These are phyloP conservation scores for Harpagoxenus sublaevis DNA, from an alignment of 2,888 invertebrate genomes.

Conservation along the genomic window DNA sequence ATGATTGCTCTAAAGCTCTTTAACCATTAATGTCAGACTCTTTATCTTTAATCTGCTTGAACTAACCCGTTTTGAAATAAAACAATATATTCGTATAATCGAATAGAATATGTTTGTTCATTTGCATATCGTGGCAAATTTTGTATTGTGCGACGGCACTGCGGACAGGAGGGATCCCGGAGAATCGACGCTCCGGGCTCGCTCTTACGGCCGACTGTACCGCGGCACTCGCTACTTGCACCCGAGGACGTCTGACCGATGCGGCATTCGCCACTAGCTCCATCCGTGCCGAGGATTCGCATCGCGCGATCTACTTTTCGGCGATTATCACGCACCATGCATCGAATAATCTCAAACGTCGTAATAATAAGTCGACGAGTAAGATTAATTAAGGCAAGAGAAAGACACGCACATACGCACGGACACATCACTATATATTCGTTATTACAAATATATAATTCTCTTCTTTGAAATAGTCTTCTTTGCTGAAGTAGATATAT, in stretches of 20 bases:
- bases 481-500: neutral
- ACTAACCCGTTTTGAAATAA: neutral
- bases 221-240: constrained; percentile 73
- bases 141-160: constrained; percentile 47
- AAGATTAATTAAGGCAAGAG: neutral
- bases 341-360: neutral
- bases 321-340: constrained; percentile 11
- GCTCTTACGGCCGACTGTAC: constrained; percentile 66
- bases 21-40: neutral
- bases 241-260: constrained; percentile 77
- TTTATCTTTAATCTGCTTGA: neutral
- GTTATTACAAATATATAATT: neutral
- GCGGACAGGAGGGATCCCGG: constrained; percentile 37
- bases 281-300: constrained; percentile 36
- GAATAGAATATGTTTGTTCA: neutral
- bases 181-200: constrained; percentile 51
- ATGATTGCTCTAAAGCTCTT: neutral
- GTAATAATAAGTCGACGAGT: neutral
- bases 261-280: constrained; percentile 78
- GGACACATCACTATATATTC: neutral
- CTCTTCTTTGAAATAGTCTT: neutral
- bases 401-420: neutral
- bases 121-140: neutral
- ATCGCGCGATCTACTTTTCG: constrained; percentile 35
- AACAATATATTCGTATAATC: neutral